Base-by-base conservation (phyloP, 2,888 invertebrate species). In the Trissonchulus latispiculum region DNA sequence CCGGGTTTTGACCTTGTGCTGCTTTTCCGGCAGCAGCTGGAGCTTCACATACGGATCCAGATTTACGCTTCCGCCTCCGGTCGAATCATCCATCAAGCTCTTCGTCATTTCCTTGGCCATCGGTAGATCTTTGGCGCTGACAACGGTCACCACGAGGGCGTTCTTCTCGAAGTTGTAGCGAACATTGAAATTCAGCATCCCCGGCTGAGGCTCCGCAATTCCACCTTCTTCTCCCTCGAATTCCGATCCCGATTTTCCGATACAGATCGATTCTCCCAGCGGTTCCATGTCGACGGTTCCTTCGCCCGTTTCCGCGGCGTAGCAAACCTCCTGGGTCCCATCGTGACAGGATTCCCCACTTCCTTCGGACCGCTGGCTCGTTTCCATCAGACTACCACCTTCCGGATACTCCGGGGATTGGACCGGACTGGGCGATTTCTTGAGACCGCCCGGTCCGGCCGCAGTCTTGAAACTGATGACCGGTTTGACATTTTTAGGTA, bases 41-140 rank as follows among this genome's bases (percentile, higher is more conserved):
- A 99, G 88, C 85, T 99, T 99, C 59, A 99, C 95, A 84, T 99
- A 99, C 0, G 97, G 97, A 87, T 99, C 97, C 71, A 82, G 77
- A n/a, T n/a, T n/a, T n/a, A n/a, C n/a, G 76, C 67, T 79, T 77
- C 70, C 69, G 69, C 23, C 69, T 18, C 35, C 69, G 8, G 8
- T 8, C 8, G 23, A 48, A 48, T 15, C 48, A 48, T 48, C 48
- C n/a, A 74, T 77, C n/a, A 77, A 75, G 23, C 76, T 77, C 72
- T 80, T 74, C 62, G 48, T 15, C 8, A 48, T 23, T 48, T 48
- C 48, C 23, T 23, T 8, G 23, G 23, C 23, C 48, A 80, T 78
- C 71, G 80, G 80, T 31, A 81, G 77, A 68, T 78, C 75, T 8
- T 77, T 76, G 61, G 81, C 82, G 62, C 77, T 76, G 72, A 80